Base-by-base conservation (phyloP, 2,888 invertebrate species). In the Gisinianus flammeolus region DNA sequence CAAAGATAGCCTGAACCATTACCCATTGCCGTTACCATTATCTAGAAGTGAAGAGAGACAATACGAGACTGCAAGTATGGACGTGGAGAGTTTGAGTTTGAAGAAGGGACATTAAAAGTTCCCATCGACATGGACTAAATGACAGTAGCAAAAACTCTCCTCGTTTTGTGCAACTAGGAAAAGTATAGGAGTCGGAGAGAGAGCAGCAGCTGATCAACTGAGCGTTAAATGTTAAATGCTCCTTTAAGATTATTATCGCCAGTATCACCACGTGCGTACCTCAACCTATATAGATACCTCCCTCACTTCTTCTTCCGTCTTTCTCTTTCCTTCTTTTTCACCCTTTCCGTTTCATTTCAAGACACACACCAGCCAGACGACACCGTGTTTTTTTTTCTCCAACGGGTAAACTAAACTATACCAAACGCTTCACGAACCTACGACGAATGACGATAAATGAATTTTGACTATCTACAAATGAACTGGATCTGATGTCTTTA, bases 151-250 rank as follows among this genome's bases (percentile, higher is more conserved):
- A 44, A 44, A 44, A 44, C 44, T 44, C 44, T 44, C 19, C 16
- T 44, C 12, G 44, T 44, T 44, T 44, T 2, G 3, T 44, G 44
- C 12, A 44, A 35, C 35, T 35, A 8, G 35, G 6, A 35, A 12
- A 8, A 35, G 35, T 12, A 35, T 35, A 5, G 12, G 35, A 35
- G 35, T 35, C 5, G 12, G 12, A 35, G 35, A 35, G 6, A 44
- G 44, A 62, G 62, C 26, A 62, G 35, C 33, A 22, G 68, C 26
- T 69, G 56, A 76, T 68, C 76, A 76, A 76, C 76, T 30, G 31
- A 56, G 58, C 76, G 68, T 76, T 68, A 76, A 76, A 68, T 76
- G 68, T 76, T 76, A 76, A 76, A 76, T 33, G 56, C 35, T 76
- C 56, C 31, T 69, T 76, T 64, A 66, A 66, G 35, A 66, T 74